These are phyloP conservation scores for Aphidius colemani DNA, from an alignment of 2,888 invertebrate genomes.

Conservation along the genomic window DNA sequence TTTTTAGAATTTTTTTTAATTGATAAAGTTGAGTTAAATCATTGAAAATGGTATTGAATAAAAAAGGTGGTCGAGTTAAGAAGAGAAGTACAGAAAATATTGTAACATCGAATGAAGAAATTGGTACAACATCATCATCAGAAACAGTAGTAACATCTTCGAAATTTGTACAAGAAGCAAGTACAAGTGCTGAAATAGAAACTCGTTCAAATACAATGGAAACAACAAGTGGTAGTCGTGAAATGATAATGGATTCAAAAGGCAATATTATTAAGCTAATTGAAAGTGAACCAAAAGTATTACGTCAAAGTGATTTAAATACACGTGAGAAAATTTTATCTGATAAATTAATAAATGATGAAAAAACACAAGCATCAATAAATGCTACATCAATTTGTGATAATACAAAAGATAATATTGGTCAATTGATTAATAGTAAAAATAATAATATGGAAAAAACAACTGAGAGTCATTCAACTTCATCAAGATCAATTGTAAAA, in stretches of 20 bases:
- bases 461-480: conserved; percentile 27
- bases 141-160: conserved; percentile 39
- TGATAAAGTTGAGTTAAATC: conserved; percentile 21
- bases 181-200: conserved; percentile 42
- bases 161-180: conserved; percentile 49
- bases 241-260: conserved; percentile 50
- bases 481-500: conserved; percentile 5
- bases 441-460: conserved; percentile 12
- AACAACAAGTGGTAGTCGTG: conserved; percentile 47
- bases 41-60: conserved; percentile 39
- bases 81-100: conserved; percentile 26
- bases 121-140: conserved; percentile 32
- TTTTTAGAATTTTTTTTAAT: conserved; percentile 15
- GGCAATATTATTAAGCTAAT: conserved; percentile 50
- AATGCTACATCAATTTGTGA: conserved; percentile 10
- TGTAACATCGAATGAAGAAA: conserved; percentile 28
- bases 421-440: not conserved
- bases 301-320: conserved; percentile 31
- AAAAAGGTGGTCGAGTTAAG: conserved; percentile 37
- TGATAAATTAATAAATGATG: conserved; percentile 43
- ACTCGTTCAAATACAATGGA: conserved; percentile 46
- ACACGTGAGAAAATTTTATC: conserved; percentile 38
- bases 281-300: conserved; percentile 40
- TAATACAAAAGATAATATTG: conserved; percentile 6
- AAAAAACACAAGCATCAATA: conserved; percentile 38